These are phyloP conservation scores for Temnothorax rugatulus DNA, from an alignment of 2,888 invertebrate species.

Conservation along the genomic window DNA sequence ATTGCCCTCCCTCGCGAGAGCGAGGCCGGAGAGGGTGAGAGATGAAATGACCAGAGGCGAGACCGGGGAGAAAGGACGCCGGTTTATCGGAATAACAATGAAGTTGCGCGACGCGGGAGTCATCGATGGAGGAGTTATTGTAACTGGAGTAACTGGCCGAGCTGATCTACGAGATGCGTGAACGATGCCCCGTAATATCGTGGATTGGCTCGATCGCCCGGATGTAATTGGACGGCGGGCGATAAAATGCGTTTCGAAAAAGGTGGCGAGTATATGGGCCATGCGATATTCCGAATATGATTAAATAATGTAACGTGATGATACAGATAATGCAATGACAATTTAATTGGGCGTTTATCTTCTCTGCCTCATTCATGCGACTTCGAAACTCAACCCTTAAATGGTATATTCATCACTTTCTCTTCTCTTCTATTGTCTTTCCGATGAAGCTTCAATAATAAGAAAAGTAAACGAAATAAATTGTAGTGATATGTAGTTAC, in stretches of 20 bases:
- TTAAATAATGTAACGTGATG: slow-evolving; percentile 6
- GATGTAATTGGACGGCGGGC: slow-evolving; percentile 24
- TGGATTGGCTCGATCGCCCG: slow-evolving; percentile 21
- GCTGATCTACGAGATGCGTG: slow-evolving; percentile 33
- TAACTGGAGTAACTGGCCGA: slow-evolving; percentile 60
- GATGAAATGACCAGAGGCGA: slow-evolving; percentile 70
- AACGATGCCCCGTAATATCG: slow-evolving; percentile 26
- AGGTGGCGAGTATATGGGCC: background rate
- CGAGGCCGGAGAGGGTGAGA: slow-evolving; percentile 70
- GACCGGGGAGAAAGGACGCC: slow-evolving; percentile 64
- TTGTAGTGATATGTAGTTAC: background rate
- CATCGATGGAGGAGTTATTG: slow-evolving; percentile 51
- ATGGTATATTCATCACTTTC: background rate
- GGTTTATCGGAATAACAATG: slow-evolving; percentile 70
- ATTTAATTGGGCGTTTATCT: slow-evolving; percentile 27
- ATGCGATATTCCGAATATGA: background rate
- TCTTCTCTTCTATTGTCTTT: background rate
- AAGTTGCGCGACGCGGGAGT: slow-evolving; percentile 50
- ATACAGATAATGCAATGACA: slow-evolving; percentile 2
- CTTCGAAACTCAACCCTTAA: slow-evolving; percentile 4
- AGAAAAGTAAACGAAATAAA: background rate
- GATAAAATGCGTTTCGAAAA: slow-evolving; percentile 3
- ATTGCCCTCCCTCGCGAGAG: slow-evolving; percentile 71
- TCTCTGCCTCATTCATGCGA: background rate
- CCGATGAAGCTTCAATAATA: background rate